These are phyloP conservation scores for Cerceris ruficornis DNA, from an alignment of 2,888 invertebrate species.

Conservation along the genomic window DNA sequence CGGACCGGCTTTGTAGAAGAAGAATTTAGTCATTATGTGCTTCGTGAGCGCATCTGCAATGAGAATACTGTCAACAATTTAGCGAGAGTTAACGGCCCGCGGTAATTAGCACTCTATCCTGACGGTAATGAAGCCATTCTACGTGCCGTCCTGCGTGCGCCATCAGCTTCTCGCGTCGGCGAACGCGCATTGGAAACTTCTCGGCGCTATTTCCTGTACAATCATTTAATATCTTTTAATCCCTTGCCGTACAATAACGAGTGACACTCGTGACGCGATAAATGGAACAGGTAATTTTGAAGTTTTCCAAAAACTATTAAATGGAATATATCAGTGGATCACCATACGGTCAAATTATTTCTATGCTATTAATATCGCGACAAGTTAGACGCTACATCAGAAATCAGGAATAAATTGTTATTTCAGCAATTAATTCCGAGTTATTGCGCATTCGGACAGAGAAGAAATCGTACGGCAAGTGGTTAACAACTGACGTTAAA, in stretches of 20 bases:
- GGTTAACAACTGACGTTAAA: not conserved
- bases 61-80: conserved; percentile 61
- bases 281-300: too few relatives aligned
- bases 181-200: not conserved
- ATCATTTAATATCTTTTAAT: not conserved
- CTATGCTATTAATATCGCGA: too few relatives aligned
- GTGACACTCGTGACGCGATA: too few relatives aligned
- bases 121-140: conserved; percentile 71
- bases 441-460: too few relatives aligned
- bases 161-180: conserved; percentile 12
- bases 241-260: too few relatives aligned
- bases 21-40: conserved; percentile 55
- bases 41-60: conserved; percentile 38
- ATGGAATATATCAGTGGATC: too few relatives aligned
- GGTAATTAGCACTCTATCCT: conserved; percentile 66
- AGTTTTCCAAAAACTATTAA: too few relatives aligned
- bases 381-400: too few relatives aligned
- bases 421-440: too few relatives aligned
- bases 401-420: too few relatives aligned
- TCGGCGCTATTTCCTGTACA: not conserved
- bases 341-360: too few relatives aligned
- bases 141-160: conserved; percentile 47
- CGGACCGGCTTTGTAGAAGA: conserved; percentile 39
- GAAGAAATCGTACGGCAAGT: too few relatives aligned
- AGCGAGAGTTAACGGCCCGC: conserved; percentile 70